These are phyloP conservation scores for Euzetes globulus DNA, from an alignment of 2,888 invertebrate species.

Conservation along the genomic window DNA sequence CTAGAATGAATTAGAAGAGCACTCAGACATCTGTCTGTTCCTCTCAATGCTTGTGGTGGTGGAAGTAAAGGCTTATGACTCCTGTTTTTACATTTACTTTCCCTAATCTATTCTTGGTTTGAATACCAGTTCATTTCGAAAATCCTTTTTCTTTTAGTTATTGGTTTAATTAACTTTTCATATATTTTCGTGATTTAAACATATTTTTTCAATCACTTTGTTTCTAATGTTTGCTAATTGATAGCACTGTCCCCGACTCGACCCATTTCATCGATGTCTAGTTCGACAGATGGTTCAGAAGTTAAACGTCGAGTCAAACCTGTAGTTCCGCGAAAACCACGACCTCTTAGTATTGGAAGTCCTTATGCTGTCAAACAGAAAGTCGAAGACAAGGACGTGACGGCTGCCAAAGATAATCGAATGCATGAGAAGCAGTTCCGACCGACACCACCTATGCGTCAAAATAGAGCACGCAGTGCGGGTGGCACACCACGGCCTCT, in stretches of 20 bases:
- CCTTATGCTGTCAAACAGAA: slow-evolving; percentile 51
- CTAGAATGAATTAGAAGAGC: background rate
- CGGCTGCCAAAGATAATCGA: background rate
- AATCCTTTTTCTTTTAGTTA: background rate
- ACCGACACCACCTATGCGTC: background rate
- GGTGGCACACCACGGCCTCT: slow-evolving; percentile 13
- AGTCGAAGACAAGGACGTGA: background rate
- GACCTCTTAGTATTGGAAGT: slow-evolving; percentile 73
- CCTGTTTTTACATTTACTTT: background rate
- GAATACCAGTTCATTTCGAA: background rate
- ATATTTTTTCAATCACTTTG: no score
- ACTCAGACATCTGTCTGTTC: background rate
- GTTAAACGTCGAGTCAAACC: background rate
- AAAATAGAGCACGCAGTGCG: slow-evolving; percentile 30
- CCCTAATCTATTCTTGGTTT: background rate
- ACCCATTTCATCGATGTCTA: slow-evolving; percentile 77
- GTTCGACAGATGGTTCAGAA: slow-evolving; percentile 48
- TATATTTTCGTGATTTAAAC: no score
- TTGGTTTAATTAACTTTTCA: no score
- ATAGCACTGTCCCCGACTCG: slow-evolving; percentile 56
- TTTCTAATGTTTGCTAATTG: no score
- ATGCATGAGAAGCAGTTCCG: background rate
- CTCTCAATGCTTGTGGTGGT: slow-evolving; percentile 4
- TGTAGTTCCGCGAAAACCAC: slow-evolving; percentile 49
- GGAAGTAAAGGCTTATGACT: background rate